Base-by-base conservation (phyloP, 2,113 vertebrate genomes). In the Mesembrinibis cayennensis region DNA sequence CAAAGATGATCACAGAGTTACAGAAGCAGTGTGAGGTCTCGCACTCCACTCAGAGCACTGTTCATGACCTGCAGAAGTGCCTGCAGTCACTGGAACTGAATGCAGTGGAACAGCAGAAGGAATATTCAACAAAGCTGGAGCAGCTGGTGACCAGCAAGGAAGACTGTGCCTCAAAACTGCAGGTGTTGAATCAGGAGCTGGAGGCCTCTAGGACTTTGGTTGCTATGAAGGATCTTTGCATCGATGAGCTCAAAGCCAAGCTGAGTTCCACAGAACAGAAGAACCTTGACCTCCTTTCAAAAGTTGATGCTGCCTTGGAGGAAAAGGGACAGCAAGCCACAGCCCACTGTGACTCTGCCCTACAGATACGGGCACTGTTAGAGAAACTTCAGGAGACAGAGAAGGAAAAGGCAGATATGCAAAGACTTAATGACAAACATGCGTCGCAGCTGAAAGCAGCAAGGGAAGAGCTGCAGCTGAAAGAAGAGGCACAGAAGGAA, bases 11-110 rank as follows among this genome's bases (percentile, higher is more conserved):
- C 40, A 94, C 97, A n/a, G 97, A 98, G 70, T 97, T 99, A 59
- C 98, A 98, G 93, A 98, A 97, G 82, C 99, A 99, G 73, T 95
- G 98, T 86, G 98, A 99, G 49, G 47, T 98, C 95, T 96, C 97
- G 1, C 98, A 98, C 27, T 98, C 82, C 52, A 91, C 97, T 53
- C 98, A 98, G 89, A 97, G 62, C 73, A 86, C 98, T 34, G 92
- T 98, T 49, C 96, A 91, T 76, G 98, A 98, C 71, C 88, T 99
- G 42, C 98, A 99, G 82, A 91, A 74, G 34, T 98, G 97, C 65
- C 88, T 98, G 44, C 97, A 97, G 73, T 93, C 93, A 9, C 86
- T 98, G 93, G 96, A 98, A 85, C 63, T 87, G 82, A 97, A 83
- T 38, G 62, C 93, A 8, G 59, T 22, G 2, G 92, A 97, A 69